phyloP scores from a whole-genome alignment of 2,113 vertebrate genomes.

The Hippoglossus stenolepis region DNA sequence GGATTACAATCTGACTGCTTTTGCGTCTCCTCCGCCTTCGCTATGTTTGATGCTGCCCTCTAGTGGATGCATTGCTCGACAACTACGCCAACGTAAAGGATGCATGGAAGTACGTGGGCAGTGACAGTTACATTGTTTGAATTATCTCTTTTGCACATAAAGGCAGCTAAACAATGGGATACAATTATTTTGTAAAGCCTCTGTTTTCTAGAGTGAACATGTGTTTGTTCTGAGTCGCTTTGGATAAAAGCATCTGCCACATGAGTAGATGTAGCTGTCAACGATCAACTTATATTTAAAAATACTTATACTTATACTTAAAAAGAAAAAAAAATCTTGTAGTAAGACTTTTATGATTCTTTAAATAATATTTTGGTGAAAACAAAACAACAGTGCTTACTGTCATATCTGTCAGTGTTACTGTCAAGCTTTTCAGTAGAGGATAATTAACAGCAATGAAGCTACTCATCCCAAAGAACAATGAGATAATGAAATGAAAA shows the following conservation, averaged over 20 bases:
- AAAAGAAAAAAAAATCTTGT: background rate
- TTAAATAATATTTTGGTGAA: background rate
- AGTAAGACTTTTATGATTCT: background rate
- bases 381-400: background rate
- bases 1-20: too few species aligned
- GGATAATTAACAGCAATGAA: background rate
- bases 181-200: background rate
- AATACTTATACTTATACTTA: background rate
- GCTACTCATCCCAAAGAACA: background rate
- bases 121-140: background rate
- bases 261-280: background rate
- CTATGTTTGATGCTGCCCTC: too few species aligned
- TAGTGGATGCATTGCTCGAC: too few species aligned
- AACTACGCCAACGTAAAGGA: background rate
- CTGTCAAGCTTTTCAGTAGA: background rate
- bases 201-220: too few species aligned
- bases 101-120: background rate
- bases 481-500: background rate
- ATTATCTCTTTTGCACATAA: background rate
- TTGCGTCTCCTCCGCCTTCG: too few species aligned
- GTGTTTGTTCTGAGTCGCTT: background rate
- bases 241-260: background rate
- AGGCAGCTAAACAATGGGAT: background rate
- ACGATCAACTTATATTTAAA: background rate
- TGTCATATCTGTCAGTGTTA: background rate